Base-by-base conservation (phyloP, 2,888 invertebrate species). In the Brachyptera putata region DNA sequence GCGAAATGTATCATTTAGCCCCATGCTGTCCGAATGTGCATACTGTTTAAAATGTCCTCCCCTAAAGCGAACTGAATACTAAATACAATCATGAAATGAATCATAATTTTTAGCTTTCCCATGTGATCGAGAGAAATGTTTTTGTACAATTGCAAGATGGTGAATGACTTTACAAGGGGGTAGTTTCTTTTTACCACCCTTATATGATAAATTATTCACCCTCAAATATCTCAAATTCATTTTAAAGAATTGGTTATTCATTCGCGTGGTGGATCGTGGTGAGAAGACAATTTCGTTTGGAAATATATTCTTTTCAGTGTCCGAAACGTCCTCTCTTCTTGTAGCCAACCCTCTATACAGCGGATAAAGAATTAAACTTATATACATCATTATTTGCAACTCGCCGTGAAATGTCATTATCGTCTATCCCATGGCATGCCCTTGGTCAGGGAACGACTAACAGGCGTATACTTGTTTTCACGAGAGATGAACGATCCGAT, bases 131-230 rank as follows among this genome's bases (percentile, higher is more conserved):
- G n/a, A 30, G 30, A 53, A 53, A 53, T 18, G 36, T 53, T 30
- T 18, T 53, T 16, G 21, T 21, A 16, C 43, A 43, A 43, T 43
- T 21, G 43, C 16, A 53, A 18, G 36, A 53, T 34, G 18, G 22
- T 34, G 53, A 53, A 53, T 61, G 57, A 56, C 60, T 57, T 57
- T 37, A 49, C 60, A 26, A 56, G 60, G 60, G 60, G 57, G 30
- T 7, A 26, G 56, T 36, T 61, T 57, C 48, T 30, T 37, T 36
- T 53, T 53, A 46, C 24, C 18, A 21, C 46, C 46, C 46, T 46
- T 46, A 46, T 46, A 30, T 21, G 24, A 21, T 46, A 46, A 46
- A 46, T 46, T 46, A 46, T 46, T 46, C 46, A 46, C 46, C 46
- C 46, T 46, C 46, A 46, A 30, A n/a, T n/a, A n/a, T n/a, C n/a